Conservation (phyloP, 2,797 vertebrate genomes). For the Leuciscus waleckii region DNA sequence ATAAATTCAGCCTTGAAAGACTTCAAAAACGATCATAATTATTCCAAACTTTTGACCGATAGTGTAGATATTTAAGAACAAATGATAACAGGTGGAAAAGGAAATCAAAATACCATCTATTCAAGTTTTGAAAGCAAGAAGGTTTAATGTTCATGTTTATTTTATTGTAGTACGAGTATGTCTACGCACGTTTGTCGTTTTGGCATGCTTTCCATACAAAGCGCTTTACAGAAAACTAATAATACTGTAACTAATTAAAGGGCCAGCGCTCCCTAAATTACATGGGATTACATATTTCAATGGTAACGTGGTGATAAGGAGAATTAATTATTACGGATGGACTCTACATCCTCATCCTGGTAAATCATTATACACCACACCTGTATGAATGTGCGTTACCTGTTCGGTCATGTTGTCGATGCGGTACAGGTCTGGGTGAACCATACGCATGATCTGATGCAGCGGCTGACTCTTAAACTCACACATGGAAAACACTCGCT, state of each 20-base stretch:
- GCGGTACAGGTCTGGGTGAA: constrained; percentile 93
- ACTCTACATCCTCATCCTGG: background rate
- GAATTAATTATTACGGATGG: background rate
- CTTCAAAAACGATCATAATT: background rate
- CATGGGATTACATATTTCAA: background rate
- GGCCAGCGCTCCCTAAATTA: background rate
- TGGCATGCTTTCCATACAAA: background rate
- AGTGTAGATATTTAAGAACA: background rate
- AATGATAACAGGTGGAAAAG: background rate
- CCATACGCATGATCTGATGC: constrained; percentile 89
- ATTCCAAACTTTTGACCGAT: background rate
- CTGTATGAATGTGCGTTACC: constrained; percentile 74
- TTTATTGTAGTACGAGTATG: background rate
- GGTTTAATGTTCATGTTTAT: background rate
- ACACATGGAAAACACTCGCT: constrained; percentile 95
- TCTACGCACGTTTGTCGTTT: background rate
- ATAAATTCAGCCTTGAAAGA: background rate
- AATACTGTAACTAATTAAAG: background rate
- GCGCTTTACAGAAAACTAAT: background rate
- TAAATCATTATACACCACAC: background rate
- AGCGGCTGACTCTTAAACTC: constrained; percentile 96
- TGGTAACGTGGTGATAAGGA: background rate
- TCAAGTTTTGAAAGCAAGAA: background rate
- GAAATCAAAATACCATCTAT: background rate
- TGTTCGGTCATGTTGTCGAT: constrained; percentile 93